Percentiles rank a stretch among this genome's conserved stretches.
Conservation (phyloP, 2,797 vertebrate species). For the Intellagama lesueurii region DNA sequence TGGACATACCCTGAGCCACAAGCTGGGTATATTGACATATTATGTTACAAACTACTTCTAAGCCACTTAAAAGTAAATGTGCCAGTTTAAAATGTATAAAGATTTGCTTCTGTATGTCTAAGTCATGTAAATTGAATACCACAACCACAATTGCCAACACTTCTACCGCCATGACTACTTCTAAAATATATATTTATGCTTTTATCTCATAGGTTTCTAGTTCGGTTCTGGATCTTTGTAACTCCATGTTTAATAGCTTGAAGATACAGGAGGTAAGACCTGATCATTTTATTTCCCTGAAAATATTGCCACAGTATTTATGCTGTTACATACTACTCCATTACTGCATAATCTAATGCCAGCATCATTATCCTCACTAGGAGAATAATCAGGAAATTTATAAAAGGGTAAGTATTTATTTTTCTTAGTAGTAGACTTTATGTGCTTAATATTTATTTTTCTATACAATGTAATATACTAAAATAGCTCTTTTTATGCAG, state of each 20-base stretch:
- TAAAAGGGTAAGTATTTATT: conserved; percentile 66
- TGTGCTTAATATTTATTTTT: neutral
- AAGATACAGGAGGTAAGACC: conserved; percentile 63
- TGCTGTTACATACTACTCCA: conserved; percentile 1
- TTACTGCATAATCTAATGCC: conserved; percentile 2
- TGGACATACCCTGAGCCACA: neutral
- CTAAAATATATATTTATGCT: neutral
- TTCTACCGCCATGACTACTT: neutral
- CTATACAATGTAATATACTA: conserved; percentile 17
- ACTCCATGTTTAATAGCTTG: conserved; percentile 73
- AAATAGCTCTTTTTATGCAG: conserved; percentile 52
- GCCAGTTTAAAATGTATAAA: neutral
- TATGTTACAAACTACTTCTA: neutral
- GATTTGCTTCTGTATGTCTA: neutral
- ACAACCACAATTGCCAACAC: neutral
- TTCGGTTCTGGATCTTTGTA: conserved; percentile 75
- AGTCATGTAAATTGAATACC: neutral
- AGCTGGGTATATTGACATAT: neutral
- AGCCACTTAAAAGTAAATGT: neutral
- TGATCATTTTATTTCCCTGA: conserved; percentile 26
- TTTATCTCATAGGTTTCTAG: conserved; percentile 69
- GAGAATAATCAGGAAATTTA: conserved; percentile 54
- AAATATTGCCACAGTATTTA: conserved; percentile 20
- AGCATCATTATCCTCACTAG: conserved; percentile 57
- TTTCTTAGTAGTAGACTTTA: neutral